Conservation (phyloP, 2,113 vertebrate genomes). For the Geothlypis trichas region DNA sequence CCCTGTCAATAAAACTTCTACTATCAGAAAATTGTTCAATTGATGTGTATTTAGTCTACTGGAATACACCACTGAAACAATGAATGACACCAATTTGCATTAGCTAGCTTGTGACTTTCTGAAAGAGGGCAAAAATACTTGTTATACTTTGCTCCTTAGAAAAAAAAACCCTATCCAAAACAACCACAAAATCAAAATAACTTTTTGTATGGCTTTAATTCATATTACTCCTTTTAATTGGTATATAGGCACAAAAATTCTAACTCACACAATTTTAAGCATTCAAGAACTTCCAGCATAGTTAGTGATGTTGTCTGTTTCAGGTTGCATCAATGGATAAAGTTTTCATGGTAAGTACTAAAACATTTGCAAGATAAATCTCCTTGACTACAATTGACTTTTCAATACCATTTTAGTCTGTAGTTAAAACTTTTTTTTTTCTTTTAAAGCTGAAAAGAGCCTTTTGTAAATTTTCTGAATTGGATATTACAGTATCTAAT, state of each 20-base stretch:
- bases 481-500: background rate
- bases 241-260: background rate
- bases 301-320: background rate
- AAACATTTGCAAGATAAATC: background rate
- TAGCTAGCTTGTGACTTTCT: background rate
- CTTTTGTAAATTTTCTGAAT: background rate
- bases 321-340: background rate
- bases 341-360: background rate
- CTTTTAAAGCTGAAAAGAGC: background rate
- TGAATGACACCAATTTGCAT: background rate
- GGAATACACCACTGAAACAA: background rate
- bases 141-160: background rate
- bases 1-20: background rate
- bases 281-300: background rate
- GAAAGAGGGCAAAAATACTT: background rate
- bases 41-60: fast-evolving
- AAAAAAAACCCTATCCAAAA: background rate
- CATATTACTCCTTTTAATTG: background rate
- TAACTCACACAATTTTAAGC: background rate
- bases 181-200: background rate
- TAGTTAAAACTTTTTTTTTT: background rate
- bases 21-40: background rate
- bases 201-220: background rate
- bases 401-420: background rate
- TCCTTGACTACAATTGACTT: background rate